Evolutionary conservation across 1,140 invertebrate species (phyloP).

Genomic region (Anthonomus grandis): DNA sequence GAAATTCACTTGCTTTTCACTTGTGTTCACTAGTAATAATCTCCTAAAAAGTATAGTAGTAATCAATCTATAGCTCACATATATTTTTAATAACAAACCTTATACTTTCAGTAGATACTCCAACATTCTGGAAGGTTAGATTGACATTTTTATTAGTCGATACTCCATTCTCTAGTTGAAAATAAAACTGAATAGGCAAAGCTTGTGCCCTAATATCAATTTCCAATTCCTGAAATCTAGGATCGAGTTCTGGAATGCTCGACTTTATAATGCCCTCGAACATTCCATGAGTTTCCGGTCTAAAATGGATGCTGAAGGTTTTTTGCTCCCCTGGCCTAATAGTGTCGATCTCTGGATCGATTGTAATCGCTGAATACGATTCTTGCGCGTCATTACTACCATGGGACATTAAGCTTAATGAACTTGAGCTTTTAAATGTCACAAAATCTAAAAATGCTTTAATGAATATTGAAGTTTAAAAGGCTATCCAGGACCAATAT

Average conservation of each 20-base stretch:
- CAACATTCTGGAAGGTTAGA: conserved; percentile 13
- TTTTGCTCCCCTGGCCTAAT: neutral
- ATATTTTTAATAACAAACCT: conserved; percentile 4
- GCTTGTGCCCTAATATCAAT: conserved; percentile 3
- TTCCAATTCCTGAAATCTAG: conserved; percentile 1
- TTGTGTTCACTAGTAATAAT: conserved; percentile 6
- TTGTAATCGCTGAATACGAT: neutral
- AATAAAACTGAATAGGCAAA: conserved; percentile 15
- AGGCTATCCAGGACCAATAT: neutral
- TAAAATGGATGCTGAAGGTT: conserved; percentile 1
- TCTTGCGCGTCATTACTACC: neutral
- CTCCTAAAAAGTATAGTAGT: conserved; percentile 5
- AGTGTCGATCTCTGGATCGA: neutral
- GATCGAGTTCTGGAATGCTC: neutral
- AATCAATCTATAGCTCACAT: neutral
- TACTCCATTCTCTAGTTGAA: conserved; percentile 3
- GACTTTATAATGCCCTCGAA: neutral
- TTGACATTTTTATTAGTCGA: conserved; percentile 1
- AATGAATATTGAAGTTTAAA: neutral
- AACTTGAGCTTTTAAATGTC: conserved; percentile 3
- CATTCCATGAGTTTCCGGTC: neutral
- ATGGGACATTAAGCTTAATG: neutral
- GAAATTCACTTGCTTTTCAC: conserved; percentile 19
- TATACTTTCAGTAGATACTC: conserved; percentile 7
- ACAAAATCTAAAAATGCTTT: too few relatives aligned